phyloP scores from a whole-genome alignment of 2,888 invertebrate genomes.

The Netelia melanura region DNA sequence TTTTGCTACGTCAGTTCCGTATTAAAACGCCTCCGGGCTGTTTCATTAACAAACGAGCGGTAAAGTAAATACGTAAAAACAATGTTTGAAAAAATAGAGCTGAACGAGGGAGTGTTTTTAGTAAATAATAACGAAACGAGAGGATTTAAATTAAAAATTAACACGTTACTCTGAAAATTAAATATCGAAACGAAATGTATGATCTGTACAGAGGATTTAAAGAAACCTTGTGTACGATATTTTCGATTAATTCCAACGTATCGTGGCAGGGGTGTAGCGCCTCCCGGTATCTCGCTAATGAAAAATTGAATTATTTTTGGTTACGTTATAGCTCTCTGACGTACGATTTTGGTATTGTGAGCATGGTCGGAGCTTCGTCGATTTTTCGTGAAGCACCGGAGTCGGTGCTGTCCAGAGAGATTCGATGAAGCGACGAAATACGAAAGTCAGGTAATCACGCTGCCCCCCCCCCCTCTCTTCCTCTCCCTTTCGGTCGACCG shows the following conservation, averaged over 20 bases:
- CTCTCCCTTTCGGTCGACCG: slow-evolving; percentile 17
- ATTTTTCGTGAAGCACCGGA: slow-evolving; percentile 79
- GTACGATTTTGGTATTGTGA: slow-evolving; percentile 38
- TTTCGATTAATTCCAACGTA: slow-evolving; percentile 4
- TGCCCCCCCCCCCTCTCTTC: slow-evolving; percentile 27
- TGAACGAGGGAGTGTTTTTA: not conserved
- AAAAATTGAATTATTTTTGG: slow-evolving; percentile 32
- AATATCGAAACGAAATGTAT: not conserved
- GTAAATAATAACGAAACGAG: not conserved
- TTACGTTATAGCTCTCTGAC: not conserved
- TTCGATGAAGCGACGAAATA: slow-evolving; percentile 80
- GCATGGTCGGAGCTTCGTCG: slow-evolving; percentile 72
- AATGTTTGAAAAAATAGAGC: not conserved
- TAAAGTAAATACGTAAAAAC: not conserved
- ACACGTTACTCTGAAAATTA: not conserved
- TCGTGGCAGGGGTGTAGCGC: not conserved
- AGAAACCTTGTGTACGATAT: not conserved
- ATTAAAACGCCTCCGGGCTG: too few relatives aligned
- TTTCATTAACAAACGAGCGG: too few relatives aligned
- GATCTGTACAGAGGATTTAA: too few relatives aligned
- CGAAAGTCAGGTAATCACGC: slow-evolving; percentile 73
- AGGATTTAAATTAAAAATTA: not conserved
- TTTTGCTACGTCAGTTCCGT: too few relatives aligned
- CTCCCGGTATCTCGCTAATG: slow-evolving; percentile 12
- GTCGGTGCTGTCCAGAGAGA: slow-evolving; percentile 72